Evolutionary conservation across 1,140 invertebrate genomes (phyloP).

Genomic region (Cataglyphis hispanica): DNA sequence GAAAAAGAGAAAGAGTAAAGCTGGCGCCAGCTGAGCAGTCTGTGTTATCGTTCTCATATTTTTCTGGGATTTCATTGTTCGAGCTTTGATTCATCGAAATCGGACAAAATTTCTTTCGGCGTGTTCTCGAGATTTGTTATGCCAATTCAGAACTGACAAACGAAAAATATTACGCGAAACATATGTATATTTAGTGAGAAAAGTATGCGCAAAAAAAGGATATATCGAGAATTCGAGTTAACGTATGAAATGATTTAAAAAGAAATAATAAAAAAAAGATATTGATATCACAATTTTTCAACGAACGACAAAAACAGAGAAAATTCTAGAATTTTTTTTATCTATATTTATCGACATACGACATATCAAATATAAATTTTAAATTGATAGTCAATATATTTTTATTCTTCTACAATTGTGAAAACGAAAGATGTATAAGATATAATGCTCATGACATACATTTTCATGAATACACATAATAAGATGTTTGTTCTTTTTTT

Average conservation of each 20-base stretch:
- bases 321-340: too few relatives aligned
- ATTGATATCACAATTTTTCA: background rate
- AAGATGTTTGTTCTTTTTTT: background rate
- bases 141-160: constrained; percentile 34
- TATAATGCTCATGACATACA: too few relatives aligned
- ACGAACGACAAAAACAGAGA: too few relatives aligned
- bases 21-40: background rate
- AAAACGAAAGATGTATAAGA: background rate
- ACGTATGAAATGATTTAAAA: background rate
- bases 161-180: constrained; percentile 15
- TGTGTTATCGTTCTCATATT: constrained; percentile 44
- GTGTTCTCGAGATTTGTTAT: constrained; percentile 21
- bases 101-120: constrained; percentile 26
- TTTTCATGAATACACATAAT: background rate
- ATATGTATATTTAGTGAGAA: constrained; percentile 29
- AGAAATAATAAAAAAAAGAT: background rate
- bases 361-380: too few relatives aligned
- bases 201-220: background rate
- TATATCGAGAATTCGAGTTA: background rate
- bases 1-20: too few relatives aligned
- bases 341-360: too few relatives aligned
- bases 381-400: too few relatives aligned
- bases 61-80: constrained; percentile 31
- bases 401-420: background rate
- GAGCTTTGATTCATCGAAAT: background rate